Base-by-base conservation (phyloP, 2,888 invertebrate genomes). In the Nipponacmea schrenckii region DNA sequence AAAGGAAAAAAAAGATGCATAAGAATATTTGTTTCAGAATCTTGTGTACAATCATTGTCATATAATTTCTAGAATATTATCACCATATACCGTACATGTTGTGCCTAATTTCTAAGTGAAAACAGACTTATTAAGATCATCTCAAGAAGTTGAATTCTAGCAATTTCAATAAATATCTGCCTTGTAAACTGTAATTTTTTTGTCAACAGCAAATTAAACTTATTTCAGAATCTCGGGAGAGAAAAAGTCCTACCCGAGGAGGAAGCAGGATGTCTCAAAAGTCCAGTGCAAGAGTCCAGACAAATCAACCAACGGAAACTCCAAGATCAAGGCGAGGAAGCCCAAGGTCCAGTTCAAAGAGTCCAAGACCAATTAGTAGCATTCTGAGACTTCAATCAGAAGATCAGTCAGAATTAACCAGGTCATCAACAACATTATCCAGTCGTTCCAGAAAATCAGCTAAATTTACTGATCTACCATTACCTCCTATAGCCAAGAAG, bases 321-420 rank as follows among this genome's bases (percentile, higher is more conserved):
- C 56, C 56, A 15, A 62, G 44, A 63, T 56, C 72, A 66, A 12
- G 44, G 62, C 15, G n/a, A n/a, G 63, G 24, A n/a, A 24, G 44
- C 56, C 39, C 46, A 39, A 24, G 17, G n/a, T 44, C 62, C 44
- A 7, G 44, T 62, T 64, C 62, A 45, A 68, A 17, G 14, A 62
- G 69, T 62, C 72, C 46, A 2, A 56, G 56, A 56, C 56, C 56
- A 24, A 24, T 56, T 56, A 56, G 56, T 56, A 56, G 56, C 14
- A 56, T 56, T 24, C 56, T 56, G 7, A 56, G 20, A 10, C 20
- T 24, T 56, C 56, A 24, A 24, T 56, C 20, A 24, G 56, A 56
- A 24, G 24, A 14, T 24, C 14, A 20, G 24, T 56, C 56, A 12
- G 56, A 20, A 56, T 24, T 56, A 56, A 56, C 56, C 24, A 56